Evolutionary conservation across 2,888 invertebrate species (phyloP), one percentile per base, ranked within the genome.

Genomic region (Drosophila mimica): DNA sequence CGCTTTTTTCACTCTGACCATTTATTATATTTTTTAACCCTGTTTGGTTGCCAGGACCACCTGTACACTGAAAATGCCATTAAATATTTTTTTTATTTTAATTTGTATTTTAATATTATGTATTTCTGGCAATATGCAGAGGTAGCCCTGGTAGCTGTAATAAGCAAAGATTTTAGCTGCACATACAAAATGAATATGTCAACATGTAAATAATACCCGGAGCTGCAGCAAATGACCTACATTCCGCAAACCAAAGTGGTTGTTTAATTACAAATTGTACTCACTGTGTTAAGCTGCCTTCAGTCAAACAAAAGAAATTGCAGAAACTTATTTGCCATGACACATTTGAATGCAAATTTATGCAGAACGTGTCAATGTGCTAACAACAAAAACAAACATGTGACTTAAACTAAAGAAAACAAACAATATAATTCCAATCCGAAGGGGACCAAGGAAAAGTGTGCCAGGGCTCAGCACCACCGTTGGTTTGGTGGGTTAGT

Each of bases 321-420:
- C 17, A 38, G 48, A 64, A 70, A 60, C 54, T 62, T 60, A 65
- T 68, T 79, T 78, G 46, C 49, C 81, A 52, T 73, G 76, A 75
- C 81, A 72, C 76, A 83, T 82, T 88, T 71, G 58, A 83, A 90
- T 90, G 85, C 79, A 90, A 91, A 91, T 90, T 89, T 91, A 91
- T 90, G 90, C 90, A 88, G 90, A 91, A 89, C 91, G 87, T 91
- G 91, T 88, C 90, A 88, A 90, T 91, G 90, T 90, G 91, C 89
- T 83, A 89, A 91, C 87, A 85, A 80, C 76, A 87, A 40, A 36
- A 83, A 74, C 63, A 65, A 67, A 59, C 74, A 77, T 77, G 84
- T 69, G 76, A 86, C 79, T 76, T 59, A 77, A 76, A 68, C 80
- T 74, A 61, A 61, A 58, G 43, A 62, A 54, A 64, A 48, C 56